Evolutionary conservation across 2,113 vertebrate genomes (phyloP).

Genomic region (Indri indri): DNA sequence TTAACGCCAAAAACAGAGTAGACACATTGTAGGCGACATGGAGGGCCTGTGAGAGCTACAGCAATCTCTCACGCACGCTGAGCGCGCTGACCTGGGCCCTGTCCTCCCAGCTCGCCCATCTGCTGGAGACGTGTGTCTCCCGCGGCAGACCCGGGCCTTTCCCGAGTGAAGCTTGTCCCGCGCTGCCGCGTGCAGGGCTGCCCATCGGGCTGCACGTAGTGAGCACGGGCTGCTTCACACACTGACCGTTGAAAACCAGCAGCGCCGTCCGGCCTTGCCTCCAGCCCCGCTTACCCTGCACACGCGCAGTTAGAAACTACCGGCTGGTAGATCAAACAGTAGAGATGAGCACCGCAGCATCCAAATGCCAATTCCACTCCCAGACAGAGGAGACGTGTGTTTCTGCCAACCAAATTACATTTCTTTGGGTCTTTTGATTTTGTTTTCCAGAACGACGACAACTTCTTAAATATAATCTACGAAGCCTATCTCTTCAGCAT

Average conservation of each 20-base stretch:
- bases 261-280: background rate
- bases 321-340: background rate
- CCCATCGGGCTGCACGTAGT: background rate
- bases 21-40: no score
- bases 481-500: slow-evolving; percentile 90
- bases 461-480: slow-evolving; percentile 95
- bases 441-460: slow-evolving; percentile 93
- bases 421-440: background rate
- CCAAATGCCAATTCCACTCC: background rate
- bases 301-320: background rate
- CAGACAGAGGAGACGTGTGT: background rate
- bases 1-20: background rate
- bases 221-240: background rate
- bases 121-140: background rate
- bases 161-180: background rate
- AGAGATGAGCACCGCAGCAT: background rate
- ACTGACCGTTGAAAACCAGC: background rate
- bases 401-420: background rate
- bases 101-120: background rate
- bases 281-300: background rate
- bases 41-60: background rate
- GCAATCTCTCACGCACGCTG: background rate
- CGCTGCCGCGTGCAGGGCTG: background rate
- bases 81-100: background rate
- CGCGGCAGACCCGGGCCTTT: background rate